Evolutionary conservation across 2,113 vertebrate species (phyloP).

Genomic region (Empidonax alnorum): DNA sequence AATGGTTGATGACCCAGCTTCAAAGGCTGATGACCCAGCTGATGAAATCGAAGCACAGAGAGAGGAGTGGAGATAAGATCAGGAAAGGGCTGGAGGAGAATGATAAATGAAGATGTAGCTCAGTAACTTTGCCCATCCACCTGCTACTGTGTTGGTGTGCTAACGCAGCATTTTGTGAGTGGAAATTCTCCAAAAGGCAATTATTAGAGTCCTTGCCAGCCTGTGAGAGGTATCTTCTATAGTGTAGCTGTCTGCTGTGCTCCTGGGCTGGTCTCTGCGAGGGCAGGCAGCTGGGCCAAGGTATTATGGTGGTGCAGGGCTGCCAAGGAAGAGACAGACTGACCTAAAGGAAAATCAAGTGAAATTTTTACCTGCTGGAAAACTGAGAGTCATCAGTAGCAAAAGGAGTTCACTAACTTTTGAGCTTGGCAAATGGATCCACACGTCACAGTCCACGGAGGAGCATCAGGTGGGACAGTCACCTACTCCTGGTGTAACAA

Average conservation of each 20-base stretch:
- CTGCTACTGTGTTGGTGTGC: not conserved
- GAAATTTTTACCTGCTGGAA: not conserved
- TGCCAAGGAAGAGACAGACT: not conserved
- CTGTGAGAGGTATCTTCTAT: not conserved
- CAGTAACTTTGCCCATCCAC: not conserved
- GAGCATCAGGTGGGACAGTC: not conserved
- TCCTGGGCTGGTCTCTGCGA: not conserved
- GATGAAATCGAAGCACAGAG: not conserved
- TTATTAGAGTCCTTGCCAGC: not conserved
- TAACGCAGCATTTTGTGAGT: not conserved
- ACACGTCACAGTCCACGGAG: not conserved
- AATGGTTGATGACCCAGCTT: not conserved
- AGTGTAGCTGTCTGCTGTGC: not conserved
- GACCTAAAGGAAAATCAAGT: not conserved
- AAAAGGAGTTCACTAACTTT: not conserved
- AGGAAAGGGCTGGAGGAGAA: not conserved
- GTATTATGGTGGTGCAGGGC: not conserved
- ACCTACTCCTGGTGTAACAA: not conserved
- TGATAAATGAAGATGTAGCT: not conserved
- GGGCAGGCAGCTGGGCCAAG: not conserved
- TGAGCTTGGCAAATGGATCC: not conserved
- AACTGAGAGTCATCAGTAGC: not conserved
- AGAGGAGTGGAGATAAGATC: not conserved
- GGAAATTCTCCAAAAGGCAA: not conserved
- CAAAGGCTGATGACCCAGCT: not conserved